A percentile compares a stretch with the other conserved stretches of the same genome.
phyloP scores from a whole-genome alignment of 1,140 invertebrate species.

The Sycophila sp. region DNA sequence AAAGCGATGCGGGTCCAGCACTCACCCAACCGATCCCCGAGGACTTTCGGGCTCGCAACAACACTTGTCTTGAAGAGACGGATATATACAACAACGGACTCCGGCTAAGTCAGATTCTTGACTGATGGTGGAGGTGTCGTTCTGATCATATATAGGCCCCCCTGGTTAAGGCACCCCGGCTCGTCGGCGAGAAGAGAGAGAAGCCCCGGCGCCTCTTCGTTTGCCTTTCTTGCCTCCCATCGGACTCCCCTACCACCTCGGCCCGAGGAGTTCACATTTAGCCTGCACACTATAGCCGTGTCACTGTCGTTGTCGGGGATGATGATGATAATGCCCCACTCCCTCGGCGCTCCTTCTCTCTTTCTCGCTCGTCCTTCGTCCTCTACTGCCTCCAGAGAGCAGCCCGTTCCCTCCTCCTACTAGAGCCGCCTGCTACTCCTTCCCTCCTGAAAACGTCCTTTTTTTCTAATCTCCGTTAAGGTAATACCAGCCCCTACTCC shows the following conservation, averaged over 20 bases:
- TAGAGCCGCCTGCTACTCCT: background rate
- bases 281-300: background rate
- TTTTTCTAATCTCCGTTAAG: background rate
- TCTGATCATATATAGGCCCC: constrained; percentile 60
- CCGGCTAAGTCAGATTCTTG: constrained; percentile 57
- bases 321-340: background rate
- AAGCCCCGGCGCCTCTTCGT: constrained; percentile 30
- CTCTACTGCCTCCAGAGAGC: background rate
- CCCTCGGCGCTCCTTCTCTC: background rate
- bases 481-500: constrained; percentile 23
- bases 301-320: constrained; percentile 10
- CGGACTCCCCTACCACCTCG: background rate
- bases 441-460: background rate
- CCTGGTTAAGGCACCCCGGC: constrained; percentile 38
- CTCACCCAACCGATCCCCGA: constrained; percentile 58
- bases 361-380: constrained; percentile 24
- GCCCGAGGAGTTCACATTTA: too few relatives aligned
- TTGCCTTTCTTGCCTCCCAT: constrained; percentile 1
- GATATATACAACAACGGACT: constrained; percentile 17
- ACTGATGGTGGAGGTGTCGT: constrained; percentile 60
- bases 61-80: background rate
- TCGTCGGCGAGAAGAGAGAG: constrained; percentile 41
- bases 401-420: background rate
- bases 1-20: constrained; percentile 13
- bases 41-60: constrained; percentile 13